These are phyloP conservation scores for Xestia c-nigrum DNA, from an alignment of 2,888 invertebrate genomes.

Conservation along the genomic window DNA sequence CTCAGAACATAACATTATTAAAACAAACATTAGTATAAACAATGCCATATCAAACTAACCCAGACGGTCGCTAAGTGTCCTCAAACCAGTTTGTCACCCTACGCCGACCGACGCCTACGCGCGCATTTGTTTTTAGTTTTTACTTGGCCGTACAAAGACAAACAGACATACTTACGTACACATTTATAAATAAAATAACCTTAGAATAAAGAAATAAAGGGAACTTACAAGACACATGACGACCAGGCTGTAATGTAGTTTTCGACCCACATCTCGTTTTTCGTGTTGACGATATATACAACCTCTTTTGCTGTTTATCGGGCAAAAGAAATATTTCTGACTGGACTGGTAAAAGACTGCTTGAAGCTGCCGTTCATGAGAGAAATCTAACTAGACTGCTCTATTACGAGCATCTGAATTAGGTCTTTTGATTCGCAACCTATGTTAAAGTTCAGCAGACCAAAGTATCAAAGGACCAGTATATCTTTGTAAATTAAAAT, in stretches of 20 bases:
- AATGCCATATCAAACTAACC: constrained; percentile 36
- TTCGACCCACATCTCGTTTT: constrained; percentile 18
- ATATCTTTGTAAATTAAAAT: constrained; percentile 16
- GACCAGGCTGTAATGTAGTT: constrained; percentile 8
- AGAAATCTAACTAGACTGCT: not conserved
- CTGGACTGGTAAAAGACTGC: not conserved
- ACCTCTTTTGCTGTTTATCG: not conserved
- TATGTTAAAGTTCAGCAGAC: constrained; percentile 2
- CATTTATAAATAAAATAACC: constrained; percentile 53
- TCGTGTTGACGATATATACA: not conserved
- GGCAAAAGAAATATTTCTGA: not conserved
- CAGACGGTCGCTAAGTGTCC: constrained; percentile 55
- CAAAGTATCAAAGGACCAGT: not conserved
- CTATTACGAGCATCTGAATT: not conserved
- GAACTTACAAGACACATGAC: constrained; percentile 16
- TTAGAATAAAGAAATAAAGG: constrained; percentile 42
- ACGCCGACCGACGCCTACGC: constrained; percentile 70
- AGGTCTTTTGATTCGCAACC: constrained; percentile 1
- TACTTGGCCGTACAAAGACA: constrained; percentile 53
- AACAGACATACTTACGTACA: constrained; percentile 32
- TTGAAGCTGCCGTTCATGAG: not conserved
- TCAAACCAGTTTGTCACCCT: constrained; percentile 64
- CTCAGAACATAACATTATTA: constrained; percentile 46
- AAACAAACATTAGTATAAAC: constrained; percentile 61
- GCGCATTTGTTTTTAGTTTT: constrained; percentile 71